Evolutionary conservation across 2,888 invertebrate genomes (phyloP).

Genomic region (Luperina testacea): DNA sequence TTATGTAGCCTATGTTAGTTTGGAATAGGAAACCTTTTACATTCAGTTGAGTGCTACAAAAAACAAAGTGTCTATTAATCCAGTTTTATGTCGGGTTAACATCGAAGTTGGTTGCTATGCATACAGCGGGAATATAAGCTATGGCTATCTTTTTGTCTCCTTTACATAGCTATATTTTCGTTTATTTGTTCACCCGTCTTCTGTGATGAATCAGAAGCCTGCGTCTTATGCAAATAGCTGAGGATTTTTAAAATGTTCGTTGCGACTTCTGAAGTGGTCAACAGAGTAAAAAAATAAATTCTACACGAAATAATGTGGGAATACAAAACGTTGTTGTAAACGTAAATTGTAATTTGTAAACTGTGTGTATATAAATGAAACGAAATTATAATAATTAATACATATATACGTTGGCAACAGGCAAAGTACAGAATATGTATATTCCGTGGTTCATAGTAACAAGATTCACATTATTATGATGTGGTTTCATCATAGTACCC

Average conservation of each 20-base stretch:
- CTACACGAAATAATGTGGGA: not conserved
- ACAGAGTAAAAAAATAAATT: not conserved
- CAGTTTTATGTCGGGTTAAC: constrained; percentile 22
- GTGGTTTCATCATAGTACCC: constrained; percentile 15
- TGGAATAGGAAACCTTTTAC: constrained; percentile 32
- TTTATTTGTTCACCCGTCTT: not conserved
- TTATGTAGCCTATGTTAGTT: not conserved
- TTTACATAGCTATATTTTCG: not conserved
- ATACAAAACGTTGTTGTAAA: not conserved
- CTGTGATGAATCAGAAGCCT: not conserved
- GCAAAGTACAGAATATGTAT: not conserved
- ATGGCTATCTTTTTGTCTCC: not conserved
- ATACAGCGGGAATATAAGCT: not conserved
- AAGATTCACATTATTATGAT: constrained; percentile 1
- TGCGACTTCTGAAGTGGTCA: not conserved
- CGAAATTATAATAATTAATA: not conserved
- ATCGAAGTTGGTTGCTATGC: no score
- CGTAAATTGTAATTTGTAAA: not conserved
- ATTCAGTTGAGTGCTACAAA: constrained; percentile 13
- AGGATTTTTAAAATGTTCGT: not conserved
- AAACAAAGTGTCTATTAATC: constrained; percentile 26
- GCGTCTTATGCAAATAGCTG: not conserved
- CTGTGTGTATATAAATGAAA: not conserved
- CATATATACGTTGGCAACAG: not conserved
- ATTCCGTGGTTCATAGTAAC: constrained; percentile 9